Evolutionary conservation across 1,140 invertebrate species (phyloP), one percentile per base, ranked within the genome.

Genomic region (Aphidius gifuensis): DNA sequence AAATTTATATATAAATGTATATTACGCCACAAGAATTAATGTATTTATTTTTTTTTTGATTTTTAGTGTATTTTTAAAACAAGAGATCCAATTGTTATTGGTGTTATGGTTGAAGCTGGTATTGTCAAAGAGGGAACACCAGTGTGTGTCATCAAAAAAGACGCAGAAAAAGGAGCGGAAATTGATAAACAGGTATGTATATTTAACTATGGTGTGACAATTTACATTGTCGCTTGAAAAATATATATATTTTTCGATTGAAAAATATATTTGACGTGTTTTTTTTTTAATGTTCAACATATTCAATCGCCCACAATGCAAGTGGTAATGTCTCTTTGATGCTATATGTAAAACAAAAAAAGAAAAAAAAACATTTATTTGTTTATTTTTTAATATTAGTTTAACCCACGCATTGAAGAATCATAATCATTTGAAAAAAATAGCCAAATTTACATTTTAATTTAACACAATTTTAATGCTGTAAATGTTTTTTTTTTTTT

Each of bases 91-190:
- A 99, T 99, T 73, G 92, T 99, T 7, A 86, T 93, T 68, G 98
- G 98, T 45, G 95, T 99, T 2, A 92, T 91, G 80, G 88, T 99
- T 1, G 97, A 99, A 80, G 94, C 91, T 48, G 98, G 98, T 16
- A 90, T 98, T 59, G 83, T 99, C 1, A 97, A 93, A 78, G 91
- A 95, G 71, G 97, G 97, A 40, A 99, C 97, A 16, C 97, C 97
- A 0, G 86, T 99, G 50, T 98, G 96, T 83, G 96, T 99, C 9
- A 96, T 96, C 45, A 92, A 87, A 74, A 93, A 95, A 87, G 95
- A 98, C 74, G 92, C 94, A 79, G 16, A 16, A 16, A 32, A 32
- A 3, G 2, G 2, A 32, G 4, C 23, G 88, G 83, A 82, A 61
- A 40, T 43, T 67, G 60, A 32, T 32, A 32, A 32, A 32, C 23